Evolutionary conservation across 2,113 vertebrate genomes (phyloP), one percentile per base, ranked within the genome.

Genomic region (Ptilonorhynchus violaceus): DNA sequence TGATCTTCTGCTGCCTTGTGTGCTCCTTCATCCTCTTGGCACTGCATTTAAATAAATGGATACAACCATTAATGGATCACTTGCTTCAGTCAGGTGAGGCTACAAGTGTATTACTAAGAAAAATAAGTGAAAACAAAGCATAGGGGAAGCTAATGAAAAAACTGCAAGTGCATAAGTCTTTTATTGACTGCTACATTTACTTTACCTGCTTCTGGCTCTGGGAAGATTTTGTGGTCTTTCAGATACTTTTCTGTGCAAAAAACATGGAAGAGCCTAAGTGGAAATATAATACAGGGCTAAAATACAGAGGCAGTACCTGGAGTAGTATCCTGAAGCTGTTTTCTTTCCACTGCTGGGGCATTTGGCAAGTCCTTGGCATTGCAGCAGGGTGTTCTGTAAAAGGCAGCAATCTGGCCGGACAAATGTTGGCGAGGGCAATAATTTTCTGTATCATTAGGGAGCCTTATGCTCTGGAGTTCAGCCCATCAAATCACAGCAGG

Each of bases 21-120:
- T 76, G 44, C 41, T 81, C 46, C 37, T 84, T 10, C 4, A 46
- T 76, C 47, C 35, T 37, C 41, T 53, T 93, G 84, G 25, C 10
- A 62, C 89, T 58, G 62, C 21, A 87, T 91, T 95, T 88, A 75
- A 92, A 94, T 60, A 88, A 96, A 93, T 88, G 9, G 93, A 66
- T 76, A 20, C n/a, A 91, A 33, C 19, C 8, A 18, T 55, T 77
- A 92, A 75, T 67, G 30, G 19, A 70, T 79, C 33, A 44, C 18
- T 22, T 70, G 8, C 22, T 89, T 95, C 73, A 87, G 19, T 39
- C 19, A 92, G 87, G 53, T 87, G 52, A 85, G 31, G 28, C 10
- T 87, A 56, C 21, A 92, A 53, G 25, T 68, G 31, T 76, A 52
- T 59, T 72, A 30, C 19, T 47, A 66, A 73, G 24, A 59, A 92